Evolutionary conservation across 1,140 invertebrate species (phyloP).

Genomic region (Zaprionus inermis): DNA sequence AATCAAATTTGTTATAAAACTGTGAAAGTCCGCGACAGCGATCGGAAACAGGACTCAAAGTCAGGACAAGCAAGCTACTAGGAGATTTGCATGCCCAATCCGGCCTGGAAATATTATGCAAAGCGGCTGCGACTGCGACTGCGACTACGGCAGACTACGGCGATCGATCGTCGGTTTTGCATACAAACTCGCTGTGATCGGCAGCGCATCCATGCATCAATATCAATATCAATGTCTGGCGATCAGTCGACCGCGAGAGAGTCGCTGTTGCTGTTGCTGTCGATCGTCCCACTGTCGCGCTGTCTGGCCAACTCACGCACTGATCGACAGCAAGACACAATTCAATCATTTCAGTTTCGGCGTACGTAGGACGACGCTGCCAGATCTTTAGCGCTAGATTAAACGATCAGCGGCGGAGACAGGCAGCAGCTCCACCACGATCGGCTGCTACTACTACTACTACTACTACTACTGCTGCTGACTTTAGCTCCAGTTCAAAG

Average conservation of each 20-base stretch:
- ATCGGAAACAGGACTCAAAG: slow-evolving; percentile 81
- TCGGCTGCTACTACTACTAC: neutral
- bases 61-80: slow-evolving; percentile 38
- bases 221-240: slow-evolving; percentile 60
- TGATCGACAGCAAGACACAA: slow-evolving; percentile 81
- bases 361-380: slow-evolving; percentile 58
- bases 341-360: slow-evolving; percentile 75
- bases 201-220: slow-evolving; percentile 29
- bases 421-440: slow-evolving; percentile 29
- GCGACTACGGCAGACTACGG: neutral
- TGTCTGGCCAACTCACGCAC: slow-evolving; percentile 56
- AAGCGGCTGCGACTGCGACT: slow-evolving; percentile 27
- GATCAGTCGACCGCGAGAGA: slow-evolving; percentile 32
- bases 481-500: slow-evolving; percentile 13
- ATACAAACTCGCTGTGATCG: slow-evolving; percentile 55
- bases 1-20: slow-evolving; percentile 83
- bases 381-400: slow-evolving; percentile 82
- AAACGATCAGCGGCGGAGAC: slow-evolving; percentile 69
- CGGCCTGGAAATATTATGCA: slow-evolving; percentile 60
- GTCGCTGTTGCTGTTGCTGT: neutral
- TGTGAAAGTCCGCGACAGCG: slow-evolving; percentile 78
- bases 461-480: slow-evolving; percentile 9
- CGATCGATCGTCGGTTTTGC: slow-evolving; percentile 62
- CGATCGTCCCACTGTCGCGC: slow-evolving; percentile 18
- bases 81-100: slow-evolving; percentile 67